Percentiles rank a stretch among this genome's conserved stretches.
Conservation (phyloP, 2,113 vertebrate genomes). For the Oncorhynchus keta region DNA sequence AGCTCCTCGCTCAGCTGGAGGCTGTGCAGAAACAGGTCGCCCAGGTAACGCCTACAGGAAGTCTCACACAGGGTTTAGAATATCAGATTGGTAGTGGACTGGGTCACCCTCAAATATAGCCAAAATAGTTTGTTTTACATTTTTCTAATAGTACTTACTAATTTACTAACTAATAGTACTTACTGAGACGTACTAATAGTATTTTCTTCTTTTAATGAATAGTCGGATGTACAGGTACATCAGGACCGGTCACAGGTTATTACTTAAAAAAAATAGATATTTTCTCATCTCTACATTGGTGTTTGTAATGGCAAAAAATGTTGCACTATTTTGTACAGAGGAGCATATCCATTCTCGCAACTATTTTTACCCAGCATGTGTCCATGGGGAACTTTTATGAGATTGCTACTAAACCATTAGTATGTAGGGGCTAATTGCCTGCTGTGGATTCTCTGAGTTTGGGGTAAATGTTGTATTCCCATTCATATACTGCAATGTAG, state of each 20-base stretch:
- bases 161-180: too few species aligned
- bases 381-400: slow-evolving; percentile 37
- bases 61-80: not conserved
- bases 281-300: not conserved
- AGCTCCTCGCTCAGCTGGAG: slow-evolving; percentile 42
- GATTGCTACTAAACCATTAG: slow-evolving; percentile 49
- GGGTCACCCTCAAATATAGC: too few species aligned
- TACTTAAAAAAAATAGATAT: not conserved
- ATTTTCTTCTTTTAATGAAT: too few species aligned
- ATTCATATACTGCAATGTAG: not conserved
- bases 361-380: slow-evolving; percentile 49
- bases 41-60: slow-evolving; percentile 27
- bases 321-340: not conserved
- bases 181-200: too few species aligned
- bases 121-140: too few species aligned
- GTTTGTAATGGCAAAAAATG: not conserved
- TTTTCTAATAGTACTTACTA: too few species aligned
- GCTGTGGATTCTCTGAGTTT: slow-evolving; percentile 20
- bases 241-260: not conserved
- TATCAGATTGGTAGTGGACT: too few species aligned
- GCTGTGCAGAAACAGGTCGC: slow-evolving; percentile 37
- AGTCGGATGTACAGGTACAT: too few species aligned
- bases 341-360: slow-evolving; percentile 24
- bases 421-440: slow-evolving; percentile 49
- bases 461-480: not conserved